Evolutionary conservation across 2,797 vertebrate species (phyloP), one percentile per base, ranked within the genome.

Genomic region (Hafferia zeledoni): DNA sequence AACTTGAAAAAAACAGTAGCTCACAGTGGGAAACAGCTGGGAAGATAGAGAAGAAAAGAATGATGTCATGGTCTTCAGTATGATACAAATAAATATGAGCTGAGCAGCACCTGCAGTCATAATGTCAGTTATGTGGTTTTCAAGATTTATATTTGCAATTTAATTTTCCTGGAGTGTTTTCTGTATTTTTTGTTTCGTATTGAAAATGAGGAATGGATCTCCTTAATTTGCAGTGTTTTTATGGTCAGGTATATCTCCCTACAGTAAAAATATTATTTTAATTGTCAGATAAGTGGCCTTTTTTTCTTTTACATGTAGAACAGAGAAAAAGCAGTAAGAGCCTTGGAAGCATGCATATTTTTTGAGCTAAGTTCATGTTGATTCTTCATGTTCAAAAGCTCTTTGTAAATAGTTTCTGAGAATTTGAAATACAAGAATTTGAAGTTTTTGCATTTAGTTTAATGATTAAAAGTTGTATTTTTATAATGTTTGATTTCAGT

Each of bases 101-200:
- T 83, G 68, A 80, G 52, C 56, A 83, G 41, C 28, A 85, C 64
- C 65, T 89, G 78, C 75, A 83, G 35, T 55, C 57, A 16, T 68
- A 81, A 71, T 67, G 24, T 27, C 35, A 70, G 30, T 70, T 77
- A 56, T 5, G 7, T 3, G 0, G 41, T 93, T 86, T 89, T 82
- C 33, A 67, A 71, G 74, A 82, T 93, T 90, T 64, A 60, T 82
- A 25, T 77, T 90, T 76, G 44, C 31, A 88, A 17, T 94, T 82
- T 88, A 79, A 55, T 78, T 65, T 89, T 81, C 23, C 23, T 25
- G 43, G 57, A 31, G 33, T 10, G 13, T 50, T 69, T 63, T 69
- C 25, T 60, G 7, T 59, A 55, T 59, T 82, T 76, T 86, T 63
- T 86, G 28, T 78, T 83, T 75, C 16, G 6, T 79, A 53, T 28